A percentile compares a stretch with the other conserved stretches of the same genome.
These are phyloP conservation scores for Agelas oroides DNA, from an alignment of 37 sponge, comb jelly and placozoan genomes.

Conservation along the genomic window DNA sequence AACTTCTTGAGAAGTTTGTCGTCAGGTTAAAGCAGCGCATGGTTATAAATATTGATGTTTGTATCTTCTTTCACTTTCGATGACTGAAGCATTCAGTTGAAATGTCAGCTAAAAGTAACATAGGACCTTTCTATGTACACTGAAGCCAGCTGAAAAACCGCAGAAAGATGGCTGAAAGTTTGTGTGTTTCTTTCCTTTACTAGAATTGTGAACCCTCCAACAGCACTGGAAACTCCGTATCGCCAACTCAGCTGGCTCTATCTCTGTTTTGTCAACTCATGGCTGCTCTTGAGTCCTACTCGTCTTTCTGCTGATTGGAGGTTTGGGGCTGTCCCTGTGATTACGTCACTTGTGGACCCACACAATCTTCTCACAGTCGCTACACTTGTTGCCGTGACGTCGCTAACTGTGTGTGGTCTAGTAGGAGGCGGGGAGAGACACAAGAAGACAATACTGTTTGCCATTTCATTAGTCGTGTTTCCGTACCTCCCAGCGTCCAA, in stretches of 20 bases:
- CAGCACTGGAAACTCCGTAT: constrained; percentile 71
- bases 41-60: no score
- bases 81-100: no score
- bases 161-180: no score
- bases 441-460: constrained; percentile 31
- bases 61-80: no score
- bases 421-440: background rate
- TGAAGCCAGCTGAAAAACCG: no score
- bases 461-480: constrained; percentile 72
- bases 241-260: constrained; percentile 85
- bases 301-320: constrained; percentile 89
- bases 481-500: constrained; percentile 96
- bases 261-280: constrained; percentile 77
- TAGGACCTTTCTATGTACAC: no score
- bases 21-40: no score
- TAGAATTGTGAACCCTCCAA: constrained; percentile 57
- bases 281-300: constrained; percentile 79
- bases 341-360: constrained; percentile 63
- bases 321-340: constrained; percentile 85
- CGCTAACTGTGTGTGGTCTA: constrained; percentile 18
- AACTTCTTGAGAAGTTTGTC: no score
- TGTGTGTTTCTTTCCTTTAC: no score
- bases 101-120: no score
- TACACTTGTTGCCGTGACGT: constrained; percentile 30
- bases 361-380: constrained; percentile 73